Evolutionary conservation across 2,797 vertebrate genomes (phyloP).

Genomic region (Sebastes taczanowskii): DNA sequence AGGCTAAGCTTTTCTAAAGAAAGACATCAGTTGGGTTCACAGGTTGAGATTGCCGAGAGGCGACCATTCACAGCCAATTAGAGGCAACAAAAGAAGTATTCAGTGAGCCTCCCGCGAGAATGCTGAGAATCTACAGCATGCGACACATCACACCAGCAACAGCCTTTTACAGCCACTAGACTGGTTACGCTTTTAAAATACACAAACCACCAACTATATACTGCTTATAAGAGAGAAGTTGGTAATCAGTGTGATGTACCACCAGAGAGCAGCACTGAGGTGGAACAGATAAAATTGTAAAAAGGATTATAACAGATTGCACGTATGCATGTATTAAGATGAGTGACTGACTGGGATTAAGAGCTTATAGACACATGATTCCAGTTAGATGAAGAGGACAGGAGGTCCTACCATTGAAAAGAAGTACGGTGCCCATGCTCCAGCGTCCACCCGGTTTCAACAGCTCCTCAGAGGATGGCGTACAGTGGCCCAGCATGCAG

Average conservation of each 20-base stretch:
- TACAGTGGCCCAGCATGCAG: constrained; percentile 93
- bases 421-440: constrained; percentile 93
- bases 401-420: constrained; percentile 90
- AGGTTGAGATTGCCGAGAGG: constrained; percentile 39
- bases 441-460: constrained; percentile 81
- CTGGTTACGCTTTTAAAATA: constrained; percentile 16
- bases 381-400: background rate
- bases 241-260: background rate
- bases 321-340: background rate
- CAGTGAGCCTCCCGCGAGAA: constrained; percentile 49
- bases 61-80: constrained; percentile 64
- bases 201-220: background rate
- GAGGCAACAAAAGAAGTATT: constrained; percentile 64
- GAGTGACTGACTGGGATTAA: background rate
- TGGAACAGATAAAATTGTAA: background rate
- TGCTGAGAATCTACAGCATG: constrained; percentile 51
- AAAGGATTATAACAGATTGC: constrained; percentile 2
- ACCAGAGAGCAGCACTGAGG: constrained; percentile 39
- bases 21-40: constrained; percentile 48
- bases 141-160: constrained; percentile 34
- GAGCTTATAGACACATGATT: background rate
- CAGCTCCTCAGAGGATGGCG: constrained; percentile 84
- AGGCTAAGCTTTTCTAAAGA: constrained; percentile 20
- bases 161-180: constrained; percentile 11
- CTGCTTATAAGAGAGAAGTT: background rate